Percentiles rank a stretch among this genome's conserved stretches.
Conservation (phyloP, 2,888 invertebrate genomes). For the Tipula confusa region DNA sequence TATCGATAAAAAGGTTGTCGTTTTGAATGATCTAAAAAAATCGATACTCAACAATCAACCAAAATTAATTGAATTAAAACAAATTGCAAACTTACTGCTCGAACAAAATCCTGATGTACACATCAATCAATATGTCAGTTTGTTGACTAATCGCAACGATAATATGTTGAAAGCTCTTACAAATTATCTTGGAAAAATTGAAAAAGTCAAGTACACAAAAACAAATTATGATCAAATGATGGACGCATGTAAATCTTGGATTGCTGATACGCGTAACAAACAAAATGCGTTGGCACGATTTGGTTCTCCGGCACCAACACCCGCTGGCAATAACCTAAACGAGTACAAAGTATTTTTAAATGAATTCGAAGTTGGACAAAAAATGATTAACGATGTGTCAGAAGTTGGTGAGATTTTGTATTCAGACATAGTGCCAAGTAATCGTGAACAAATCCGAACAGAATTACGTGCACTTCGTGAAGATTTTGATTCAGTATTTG, state of each 20-base stretch:
- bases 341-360: constrained; percentile 59
- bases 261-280: constrained; percentile 68
- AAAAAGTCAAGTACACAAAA: constrained; percentile 62
- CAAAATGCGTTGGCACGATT: constrained; percentile 68
- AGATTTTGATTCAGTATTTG: constrained; percentile 77
- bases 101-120: constrained; percentile 78
- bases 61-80: constrained; percentile 63
- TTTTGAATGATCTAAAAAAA: constrained; percentile 59
- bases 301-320: constrained; percentile 68
- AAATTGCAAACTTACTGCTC: constrained; percentile 66
- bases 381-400: constrained; percentile 70
- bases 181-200: constrained; percentile 66
- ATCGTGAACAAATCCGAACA: constrained; percentile 76
- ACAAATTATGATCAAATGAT: constrained; percentile 67
- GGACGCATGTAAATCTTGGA: constrained; percentile 71
- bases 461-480: constrained; percentile 77
- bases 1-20: constrained; percentile 64
- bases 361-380: constrained; percentile 73
- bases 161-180: constrained; percentile 66
- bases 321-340: constrained; percentile 69
- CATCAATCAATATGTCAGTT: constrained; percentile 73
- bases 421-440: constrained; percentile 79
- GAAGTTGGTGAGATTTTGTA: constrained; percentile 86
- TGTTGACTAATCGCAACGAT: constrained; percentile 71
- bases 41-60: constrained; percentile 61